Conservation (phyloP, 2,113 vertebrate species). For the Stegastes partitus region DNA sequence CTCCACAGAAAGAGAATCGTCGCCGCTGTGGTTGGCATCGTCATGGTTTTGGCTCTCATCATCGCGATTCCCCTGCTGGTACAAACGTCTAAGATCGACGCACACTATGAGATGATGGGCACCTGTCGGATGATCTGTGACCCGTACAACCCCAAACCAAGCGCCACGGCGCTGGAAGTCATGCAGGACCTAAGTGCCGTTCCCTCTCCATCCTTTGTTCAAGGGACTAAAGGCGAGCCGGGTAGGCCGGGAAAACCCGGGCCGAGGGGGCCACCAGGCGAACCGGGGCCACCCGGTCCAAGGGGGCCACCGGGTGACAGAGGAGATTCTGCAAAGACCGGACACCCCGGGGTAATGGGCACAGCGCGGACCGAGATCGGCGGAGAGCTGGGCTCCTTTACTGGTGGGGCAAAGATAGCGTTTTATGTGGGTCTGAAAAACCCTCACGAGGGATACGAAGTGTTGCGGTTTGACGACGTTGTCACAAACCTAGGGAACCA, state of each 20-base stretch:
- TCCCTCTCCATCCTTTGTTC: slow-evolving; percentile 84
- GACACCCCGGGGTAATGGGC: slow-evolving; percentile 76
- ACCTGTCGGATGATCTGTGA: slow-evolving; percentile 94
- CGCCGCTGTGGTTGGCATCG: slow-evolving; percentile 84
- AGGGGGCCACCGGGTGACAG: slow-evolving; percentile 87
- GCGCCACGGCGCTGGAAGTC: slow-evolving; percentile 86
- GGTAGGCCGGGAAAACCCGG: slow-evolving; percentile 90
- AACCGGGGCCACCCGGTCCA: slow-evolving; percentile 89
- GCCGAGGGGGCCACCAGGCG: slow-evolving; percentile 88
- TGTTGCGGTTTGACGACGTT: slow-evolving; percentile 84
- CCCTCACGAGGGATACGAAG: slow-evolving; percentile 87
- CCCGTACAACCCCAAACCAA: slow-evolving; percentile 86
- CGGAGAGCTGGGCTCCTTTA: slow-evolving; percentile 81
- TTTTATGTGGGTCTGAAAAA: slow-evolving; percentile 95
- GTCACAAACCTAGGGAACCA: slow-evolving; percentile 85
- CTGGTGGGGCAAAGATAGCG: slow-evolving; percentile 88
- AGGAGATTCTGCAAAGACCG: slow-evolving; percentile 81
- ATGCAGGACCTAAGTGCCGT: slow-evolving; percentile 87
- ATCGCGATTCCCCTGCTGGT: slow-evolving; percentile 87
- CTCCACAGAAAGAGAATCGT: slow-evolving; percentile 83
- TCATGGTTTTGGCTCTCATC: slow-evolving; percentile 88
- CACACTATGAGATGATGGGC: slow-evolving; percentile 94
- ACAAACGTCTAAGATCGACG: slow-evolving; percentile 83
- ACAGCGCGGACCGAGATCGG: slow-evolving; percentile 81
- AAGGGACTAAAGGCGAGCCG: slow-evolving; percentile 86